Base-by-base conservation (phyloP, 1,140 invertebrate species). In the Acyrthosiphon pisum region DNA sequence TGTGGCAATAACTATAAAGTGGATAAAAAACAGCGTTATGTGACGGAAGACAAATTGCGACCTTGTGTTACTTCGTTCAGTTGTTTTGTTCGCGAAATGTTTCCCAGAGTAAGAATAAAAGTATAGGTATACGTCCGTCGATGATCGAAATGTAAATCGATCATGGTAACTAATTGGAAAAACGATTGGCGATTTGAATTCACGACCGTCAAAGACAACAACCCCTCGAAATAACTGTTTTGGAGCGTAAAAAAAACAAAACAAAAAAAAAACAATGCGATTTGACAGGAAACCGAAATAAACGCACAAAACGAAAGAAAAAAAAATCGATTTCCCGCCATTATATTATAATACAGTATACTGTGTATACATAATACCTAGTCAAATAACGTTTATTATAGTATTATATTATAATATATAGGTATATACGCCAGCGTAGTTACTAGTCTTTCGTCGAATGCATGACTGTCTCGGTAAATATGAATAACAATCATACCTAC, bases 121-220 rank as follows among this genome's bases (percentile, higher is more conserved):
- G 76, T 30, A 81, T 26, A 83, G 9, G 50, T 53, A 22, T 41
- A 50, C 68, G 90, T 23, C 37, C n/a, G 30, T 22, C 90, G 44
- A 90, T 90, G 44, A 90, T 90, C 11, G 60, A 90, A 90, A 76
- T 92, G 68, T 50, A 50, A 92, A 92, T 83, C 90, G 44, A 81
- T 89, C 46, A 83, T 50, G 41, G 68, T 35, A 83, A 92, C 22
- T 92, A 83, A 91, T 92, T 92, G 44, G 68, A 48, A 50, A 92
- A 92, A 37, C n/a, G 68, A 83, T 92, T n/a, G 90, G 68, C 14
- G 68, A 83, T 48, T 83, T 50, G 44, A 23, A 92, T 50, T 92
- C 18, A 76, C 8, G 37, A 92, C 30, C 44, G 68, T 76, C 60
- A 50, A 81, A 76, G 26, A 89, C 35, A 56, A 56, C 87, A 91